These are phyloP conservation scores for Melanostoma mellinum DNA, from an alignment of 2,888 invertebrate species.

Conservation along the genomic window DNA sequence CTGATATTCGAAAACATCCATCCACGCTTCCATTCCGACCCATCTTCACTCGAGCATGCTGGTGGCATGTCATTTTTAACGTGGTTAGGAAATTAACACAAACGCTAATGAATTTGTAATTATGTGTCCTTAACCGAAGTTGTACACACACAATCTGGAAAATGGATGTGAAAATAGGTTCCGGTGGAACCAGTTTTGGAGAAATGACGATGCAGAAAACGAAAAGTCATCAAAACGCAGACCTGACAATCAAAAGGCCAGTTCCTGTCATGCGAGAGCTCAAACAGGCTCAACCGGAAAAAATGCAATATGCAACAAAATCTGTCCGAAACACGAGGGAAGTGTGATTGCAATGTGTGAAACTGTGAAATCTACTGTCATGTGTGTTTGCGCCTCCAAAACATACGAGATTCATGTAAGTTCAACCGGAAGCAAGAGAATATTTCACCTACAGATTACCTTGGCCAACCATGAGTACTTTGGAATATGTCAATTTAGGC, in stretches of 20 bases:
- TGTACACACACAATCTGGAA: constrained; percentile 11
- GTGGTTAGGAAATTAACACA: constrained; percentile 56
- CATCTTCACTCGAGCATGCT: constrained; percentile 1
- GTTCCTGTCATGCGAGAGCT: background rate
- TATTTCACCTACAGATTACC: no score
- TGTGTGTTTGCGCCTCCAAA: constrained; percentile 7
- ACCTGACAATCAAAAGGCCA: constrained; percentile 22
- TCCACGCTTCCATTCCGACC: background rate
- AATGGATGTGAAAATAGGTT: constrained; percentile 2
- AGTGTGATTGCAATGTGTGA: constrained; percentile 10
- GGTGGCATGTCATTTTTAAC: constrained; percentile 22
- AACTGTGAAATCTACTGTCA: constrained; percentile 18
- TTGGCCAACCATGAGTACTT: background rate
- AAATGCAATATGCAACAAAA: constrained; percentile 4
- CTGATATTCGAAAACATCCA: constrained; percentile 30
- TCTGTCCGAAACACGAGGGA: background rate
- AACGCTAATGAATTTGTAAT: constrained; percentile 63
- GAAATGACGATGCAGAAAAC: constrained; percentile 15
- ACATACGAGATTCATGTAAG: background rate
- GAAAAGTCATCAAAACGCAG: constrained; percentile 23
- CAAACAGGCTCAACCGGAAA: constrained; percentile 11
- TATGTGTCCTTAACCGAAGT: constrained; percentile 21
- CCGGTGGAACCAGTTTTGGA: background rate
- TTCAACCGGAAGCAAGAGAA: background rate
- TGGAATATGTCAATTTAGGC: constrained; percentile 27